Conservation (phyloP, 2,113 vertebrate genomes). For the Epinephelus cyanopodus region DNA sequence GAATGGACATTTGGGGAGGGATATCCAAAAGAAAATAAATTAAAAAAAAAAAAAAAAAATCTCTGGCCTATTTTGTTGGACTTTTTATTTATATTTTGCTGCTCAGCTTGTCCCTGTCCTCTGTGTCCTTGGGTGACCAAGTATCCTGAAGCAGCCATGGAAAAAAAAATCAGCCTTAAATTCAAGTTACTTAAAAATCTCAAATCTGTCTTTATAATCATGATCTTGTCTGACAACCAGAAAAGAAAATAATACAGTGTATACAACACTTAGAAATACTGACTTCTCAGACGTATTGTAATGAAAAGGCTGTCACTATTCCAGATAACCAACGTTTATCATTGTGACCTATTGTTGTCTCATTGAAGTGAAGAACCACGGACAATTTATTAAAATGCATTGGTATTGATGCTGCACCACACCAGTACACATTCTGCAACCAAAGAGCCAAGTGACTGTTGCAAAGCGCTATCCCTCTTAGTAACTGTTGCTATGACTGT, state of each 20-base stretch:
- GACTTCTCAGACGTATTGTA: background rate
- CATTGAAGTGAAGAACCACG: background rate
- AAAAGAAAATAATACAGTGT: background rate
- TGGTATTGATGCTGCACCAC: background rate
- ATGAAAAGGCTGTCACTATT: background rate
- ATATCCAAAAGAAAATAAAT: no score
- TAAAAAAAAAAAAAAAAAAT: background rate
- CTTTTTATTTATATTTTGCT: slow-evolving; percentile 9
- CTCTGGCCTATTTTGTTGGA: background rate
- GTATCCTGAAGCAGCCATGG: background rate
- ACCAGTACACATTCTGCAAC: background rate
- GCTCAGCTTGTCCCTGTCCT: background rate
- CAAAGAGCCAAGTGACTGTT: background rate
- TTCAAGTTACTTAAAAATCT: no score
- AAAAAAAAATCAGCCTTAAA: background rate
- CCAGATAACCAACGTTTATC: background rate
- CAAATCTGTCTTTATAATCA: no score
- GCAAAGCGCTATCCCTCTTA: background rate
- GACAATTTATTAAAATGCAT: background rate
- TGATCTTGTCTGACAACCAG: no score
- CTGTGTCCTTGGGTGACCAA: background rate
- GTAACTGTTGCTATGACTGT: background rate
- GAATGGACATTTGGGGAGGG: no score
- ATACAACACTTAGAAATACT: background rate
- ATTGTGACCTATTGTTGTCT: background rate